These are phyloP conservation scores for Latrodectus elegans DNA, from an alignment of 2,888 invertebrate species.

Conservation along the genomic window DNA sequence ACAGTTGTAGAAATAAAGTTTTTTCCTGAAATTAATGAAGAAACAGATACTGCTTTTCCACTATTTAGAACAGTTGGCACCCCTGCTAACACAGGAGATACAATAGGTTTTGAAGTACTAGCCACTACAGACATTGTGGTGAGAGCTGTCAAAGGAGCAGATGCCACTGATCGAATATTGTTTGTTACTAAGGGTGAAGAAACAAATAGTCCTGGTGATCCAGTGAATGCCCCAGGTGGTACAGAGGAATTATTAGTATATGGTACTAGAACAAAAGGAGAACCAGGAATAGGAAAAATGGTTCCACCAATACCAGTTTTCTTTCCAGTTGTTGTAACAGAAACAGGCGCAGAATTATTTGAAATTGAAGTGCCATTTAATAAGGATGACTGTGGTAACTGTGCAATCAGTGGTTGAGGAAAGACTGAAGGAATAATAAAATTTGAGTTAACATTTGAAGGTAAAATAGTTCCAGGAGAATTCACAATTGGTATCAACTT, in stretches of 20 bases:
- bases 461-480: slow-evolving; percentile 6
- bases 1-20: slow-evolving; percentile 19
- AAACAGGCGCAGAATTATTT: not conserved
- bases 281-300: not conserved
- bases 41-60: not conserved
- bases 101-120: not conserved
- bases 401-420: not conserved
- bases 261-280: not conserved
- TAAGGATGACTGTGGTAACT: not conserved
- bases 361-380: not conserved
- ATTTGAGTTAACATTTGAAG: slow-evolving; percentile 18
- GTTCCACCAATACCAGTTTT: no score
- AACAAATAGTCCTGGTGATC: not conserved
- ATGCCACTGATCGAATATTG: not conserved
- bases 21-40: not conserved
- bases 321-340: not conserved
- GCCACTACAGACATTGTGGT: not conserved
- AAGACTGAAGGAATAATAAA: slow-evolving; percentile 1
- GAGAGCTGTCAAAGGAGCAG: not conserved
- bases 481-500: slow-evolving; percentile 42
- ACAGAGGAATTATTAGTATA: not conserved
- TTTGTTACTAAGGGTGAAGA: not conserved
- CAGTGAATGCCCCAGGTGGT: not conserved
- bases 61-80: not conserved
- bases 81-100: not conserved